These are phyloP conservation scores for Eudasyphora cyanicolor DNA, from an alignment of 2,888 invertebrate species.

Conservation along the genomic window DNA sequence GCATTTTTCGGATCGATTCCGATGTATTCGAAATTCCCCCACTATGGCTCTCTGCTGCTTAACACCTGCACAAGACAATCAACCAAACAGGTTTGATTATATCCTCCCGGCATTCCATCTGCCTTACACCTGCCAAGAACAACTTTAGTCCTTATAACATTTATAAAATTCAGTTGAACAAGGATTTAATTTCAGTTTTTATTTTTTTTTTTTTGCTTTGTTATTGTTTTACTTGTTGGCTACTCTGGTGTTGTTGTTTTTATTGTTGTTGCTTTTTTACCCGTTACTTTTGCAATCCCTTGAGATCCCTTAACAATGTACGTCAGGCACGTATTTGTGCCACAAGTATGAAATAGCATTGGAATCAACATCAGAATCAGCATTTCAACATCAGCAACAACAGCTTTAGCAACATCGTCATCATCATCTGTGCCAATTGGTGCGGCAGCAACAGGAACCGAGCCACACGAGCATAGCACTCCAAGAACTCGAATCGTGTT, in stretches of 20 bases:
- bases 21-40: too few species aligned
- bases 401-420: background rate
- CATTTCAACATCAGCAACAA: conserved; percentile 7
- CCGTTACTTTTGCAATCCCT: conserved; percentile 46
- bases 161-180: conserved; percentile 56
- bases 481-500: conserved; percentile 45
- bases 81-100: too few species aligned
- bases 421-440: background rate
- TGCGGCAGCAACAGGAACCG: background rate
- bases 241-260: conserved; percentile 39
- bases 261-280: conserved; percentile 9
- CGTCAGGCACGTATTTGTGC: conserved; percentile 57
- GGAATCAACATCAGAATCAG: background rate
- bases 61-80: background rate
- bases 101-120: background rate
- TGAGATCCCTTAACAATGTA: conserved; percentile 51
- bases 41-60: conserved; percentile 18
- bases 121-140: too few species aligned
- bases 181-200: conserved; percentile 42
- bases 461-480: too few species aligned
- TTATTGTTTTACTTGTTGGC: conserved; percentile 45
- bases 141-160: conserved; percentile 38
- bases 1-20: too few species aligned
- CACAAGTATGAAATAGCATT: conserved; percentile 38
- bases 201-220: conserved; percentile 3